phyloP scores from a whole-genome alignment of 2,797 vertebrate genomes.

The Spheniscus humboldti region DNA sequence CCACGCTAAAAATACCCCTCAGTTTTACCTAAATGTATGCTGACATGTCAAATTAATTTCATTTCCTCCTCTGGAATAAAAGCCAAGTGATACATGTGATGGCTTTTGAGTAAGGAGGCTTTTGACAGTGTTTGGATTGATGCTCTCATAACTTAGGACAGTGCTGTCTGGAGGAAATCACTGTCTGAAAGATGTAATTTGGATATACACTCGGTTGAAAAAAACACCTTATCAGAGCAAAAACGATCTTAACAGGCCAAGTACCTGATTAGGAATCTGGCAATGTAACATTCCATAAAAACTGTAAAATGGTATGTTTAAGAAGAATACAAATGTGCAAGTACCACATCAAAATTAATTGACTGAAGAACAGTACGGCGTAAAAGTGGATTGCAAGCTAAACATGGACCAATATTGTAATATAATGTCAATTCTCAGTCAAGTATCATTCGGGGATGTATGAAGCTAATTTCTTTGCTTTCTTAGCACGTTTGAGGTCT shows the following conservation, averaged over 20 bases:
- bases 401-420: not conserved
- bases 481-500: not conserved
- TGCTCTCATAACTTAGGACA: not conserved
- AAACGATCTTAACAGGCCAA: not conserved
- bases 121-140: conserved; percentile 15
- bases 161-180: not conserved
- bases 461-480: not conserved
- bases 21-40: not conserved
- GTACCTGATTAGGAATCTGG: not conserved
- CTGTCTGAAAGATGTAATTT: not conserved
- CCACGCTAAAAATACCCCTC: not conserved
- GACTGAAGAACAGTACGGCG: not conserved
- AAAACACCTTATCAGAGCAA: not conserved
- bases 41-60: not conserved
- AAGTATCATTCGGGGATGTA: not conserved
- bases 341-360: not conserved
- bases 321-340: not conserved
- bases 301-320: not conserved
- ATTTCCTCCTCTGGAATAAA: not conserved
- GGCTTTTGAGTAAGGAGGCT: not conserved
- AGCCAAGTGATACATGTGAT: not conserved
- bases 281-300: not conserved
- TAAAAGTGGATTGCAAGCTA: not conserved
- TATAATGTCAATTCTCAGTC: not conserved
- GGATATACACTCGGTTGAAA: not conserved